These are phyloP conservation scores for Hipposideros armiger DNA, from an alignment of 2,113 vertebrate genomes.

Conservation along the genomic window DNA sequence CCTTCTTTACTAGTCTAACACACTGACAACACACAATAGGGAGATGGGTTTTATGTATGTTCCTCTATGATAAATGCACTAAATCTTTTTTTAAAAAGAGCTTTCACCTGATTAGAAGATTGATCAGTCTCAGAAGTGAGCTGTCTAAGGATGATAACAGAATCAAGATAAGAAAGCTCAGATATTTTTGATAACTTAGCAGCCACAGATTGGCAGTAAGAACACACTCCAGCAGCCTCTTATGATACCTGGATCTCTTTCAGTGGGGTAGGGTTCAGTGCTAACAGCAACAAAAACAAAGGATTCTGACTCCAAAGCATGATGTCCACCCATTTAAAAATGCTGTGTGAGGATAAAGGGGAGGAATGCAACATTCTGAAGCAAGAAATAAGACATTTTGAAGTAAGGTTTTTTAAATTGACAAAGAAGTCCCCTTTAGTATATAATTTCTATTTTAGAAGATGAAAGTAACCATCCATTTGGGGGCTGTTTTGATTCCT, in stretches of 20 bases:
- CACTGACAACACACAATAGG: not conserved
- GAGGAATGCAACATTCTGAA: not conserved
- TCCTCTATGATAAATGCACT: not conserved
- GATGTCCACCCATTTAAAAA: not conserved
- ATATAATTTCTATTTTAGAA: not conserved
- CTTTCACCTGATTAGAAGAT: constrained; percentile 44
- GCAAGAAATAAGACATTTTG: not conserved
- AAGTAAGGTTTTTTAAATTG: not conserved
- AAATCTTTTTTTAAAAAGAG: not conserved
- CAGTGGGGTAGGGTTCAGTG: not conserved
- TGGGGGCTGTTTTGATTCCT: not conserved
- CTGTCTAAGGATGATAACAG: not conserved
- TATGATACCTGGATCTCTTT: not conserved
- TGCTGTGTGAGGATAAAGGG: not conserved
- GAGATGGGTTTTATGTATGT: not conserved
- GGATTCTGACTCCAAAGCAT: not conserved
- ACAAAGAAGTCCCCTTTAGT: not conserved
- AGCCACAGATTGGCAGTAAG: not conserved
- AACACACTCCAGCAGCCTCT: not conserved
- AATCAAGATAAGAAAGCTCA: constrained; percentile 39
- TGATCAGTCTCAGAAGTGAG: constrained; percentile 25
- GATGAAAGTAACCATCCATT: not conserved
- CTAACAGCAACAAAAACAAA: not conserved
- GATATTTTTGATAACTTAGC: not conserved
- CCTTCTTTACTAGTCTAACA: not conserved